Conservation (phyloP, 2,888 invertebrate genomes). For the Microchrysa polita region DNA sequence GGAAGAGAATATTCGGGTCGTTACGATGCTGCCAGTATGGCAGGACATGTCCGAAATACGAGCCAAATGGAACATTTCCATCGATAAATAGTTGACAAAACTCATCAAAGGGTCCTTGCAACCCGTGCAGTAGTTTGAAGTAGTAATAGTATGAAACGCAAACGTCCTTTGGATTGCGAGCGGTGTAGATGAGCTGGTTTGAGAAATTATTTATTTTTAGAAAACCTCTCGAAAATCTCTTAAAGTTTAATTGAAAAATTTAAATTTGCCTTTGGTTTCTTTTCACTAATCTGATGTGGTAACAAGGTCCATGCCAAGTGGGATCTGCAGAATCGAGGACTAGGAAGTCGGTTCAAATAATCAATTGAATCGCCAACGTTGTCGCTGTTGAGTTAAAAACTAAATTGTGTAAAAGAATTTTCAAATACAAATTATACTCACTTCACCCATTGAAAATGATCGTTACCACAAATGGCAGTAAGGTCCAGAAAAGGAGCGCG, state of each 20-base stretch:
- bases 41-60: constrained; percentile 73
- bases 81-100: constrained; percentile 79
- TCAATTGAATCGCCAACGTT: constrained; percentile 76
- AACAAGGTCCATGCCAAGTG: constrained; percentile 79
- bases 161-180: constrained; percentile 90
- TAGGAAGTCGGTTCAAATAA: constrained; percentile 72
- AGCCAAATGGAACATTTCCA: constrained; percentile 72
- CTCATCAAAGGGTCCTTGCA: constrained; percentile 74
- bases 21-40: constrained; percentile 77
- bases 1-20: constrained; percentile 77
- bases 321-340: constrained; percentile 78
- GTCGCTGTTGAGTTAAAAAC: constrained; percentile 52
- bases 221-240: no score
- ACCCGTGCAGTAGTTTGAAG: constrained; percentile 75
- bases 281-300: constrained; percentile 71
- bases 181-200: constrained; percentile 81
- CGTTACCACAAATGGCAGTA: constrained; percentile 71
- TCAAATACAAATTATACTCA: constrained; percentile 63
- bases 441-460: constrained; percentile 70
- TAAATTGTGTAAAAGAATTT: no score
- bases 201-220: neutral
- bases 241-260: neutral
- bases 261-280: constrained; percentile 75
- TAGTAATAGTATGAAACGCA: constrained; percentile 90
- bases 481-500: constrained; percentile 82